Percentiles rank a stretch among this genome's conserved stretches.
Conservation (phyloP, 1,140 invertebrate species). For the Drosophila kanapiae region DNA sequence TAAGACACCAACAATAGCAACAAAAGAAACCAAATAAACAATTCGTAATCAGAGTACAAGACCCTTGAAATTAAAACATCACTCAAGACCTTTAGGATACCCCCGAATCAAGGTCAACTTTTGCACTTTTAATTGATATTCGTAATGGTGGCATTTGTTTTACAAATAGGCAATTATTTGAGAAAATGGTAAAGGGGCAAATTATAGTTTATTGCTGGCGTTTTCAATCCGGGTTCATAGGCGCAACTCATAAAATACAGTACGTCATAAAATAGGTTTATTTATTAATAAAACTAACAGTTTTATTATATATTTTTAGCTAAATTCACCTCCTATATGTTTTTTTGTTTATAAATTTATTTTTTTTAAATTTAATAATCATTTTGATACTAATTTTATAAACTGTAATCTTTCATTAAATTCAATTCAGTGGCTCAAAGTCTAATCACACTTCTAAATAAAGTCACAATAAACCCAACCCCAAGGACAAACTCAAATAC, state of each 20-base stretch:
- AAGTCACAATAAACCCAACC: neutral
- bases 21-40: slow-evolving; percentile 6
- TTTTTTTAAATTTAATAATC: no score
- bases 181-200: neutral
- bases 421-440: neutral
- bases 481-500: neutral
- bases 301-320: no score
- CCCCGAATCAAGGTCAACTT: neutral
- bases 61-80: slow-evolving; percentile 7
- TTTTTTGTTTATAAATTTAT: no score
- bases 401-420: no score
- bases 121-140: slow-evolving; percentile 1
- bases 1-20: slow-evolving; percentile 23
- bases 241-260: no score
- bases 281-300: no score
- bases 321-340: no score
- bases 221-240: neutral
- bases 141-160: neutral
- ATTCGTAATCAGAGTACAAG: slow-evolving; percentile 5
- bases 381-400: no score
- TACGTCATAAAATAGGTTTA: no score
- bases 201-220: neutral
- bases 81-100: neutral
- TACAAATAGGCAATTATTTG: neutral
- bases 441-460: neutral